Evolutionary conservation across 92 coral and sea anemone species (phyloP), one percentile per base, ranked within the genome.

Genomic region (Virgularia gustaviana): DNA sequence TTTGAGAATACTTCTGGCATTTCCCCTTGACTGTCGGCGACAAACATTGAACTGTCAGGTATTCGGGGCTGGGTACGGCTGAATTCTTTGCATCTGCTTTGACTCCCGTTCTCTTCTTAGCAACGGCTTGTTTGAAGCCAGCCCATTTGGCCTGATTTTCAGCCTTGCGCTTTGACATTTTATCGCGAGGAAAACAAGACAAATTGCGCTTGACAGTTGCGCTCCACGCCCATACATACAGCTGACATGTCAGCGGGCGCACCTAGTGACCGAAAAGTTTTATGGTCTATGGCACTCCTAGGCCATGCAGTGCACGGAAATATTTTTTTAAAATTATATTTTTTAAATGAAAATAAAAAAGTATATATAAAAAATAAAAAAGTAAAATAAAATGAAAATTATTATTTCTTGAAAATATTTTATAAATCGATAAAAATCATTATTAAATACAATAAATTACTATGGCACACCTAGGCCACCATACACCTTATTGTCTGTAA

Each of bases 1-100:
- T 82, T 15, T 83, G 86, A 2, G 89, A 58, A 27, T 70, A 80
- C 65, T 85, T 85, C 71, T 85, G 89, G 77, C 82, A 85, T 80
- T 81, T 81, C 9, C 85, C 80, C 60, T 81, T 70, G 1, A 81
- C 85, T 47, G 12, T 22, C 9, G 80, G 58, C 6, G 80, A 81
- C 12, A 81, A 54, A 13, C 85, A 58, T 47, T 80, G 85, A 19
- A 80, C 75, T 33, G 89, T 85, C 19, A 85, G 71, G 55, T 47
- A 47, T 47, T 47, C 6, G 20, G 18, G 15, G 3, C 7, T 15
- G n/a, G n/a, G n/a, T 15, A 25, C 3, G 6, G 55, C 18, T 47
- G 7, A 19, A 15, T 47, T 5, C 20, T 15, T 47, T 5, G 55
- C 18, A 15, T 47, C 55, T 5, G 7, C 18, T 47, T 47, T 47